Evolutionary conservation across 2,888 invertebrate species (phyloP), one percentile per base, ranked within the genome.

Genomic region (Hermaeophaga mercurialis): DNA sequence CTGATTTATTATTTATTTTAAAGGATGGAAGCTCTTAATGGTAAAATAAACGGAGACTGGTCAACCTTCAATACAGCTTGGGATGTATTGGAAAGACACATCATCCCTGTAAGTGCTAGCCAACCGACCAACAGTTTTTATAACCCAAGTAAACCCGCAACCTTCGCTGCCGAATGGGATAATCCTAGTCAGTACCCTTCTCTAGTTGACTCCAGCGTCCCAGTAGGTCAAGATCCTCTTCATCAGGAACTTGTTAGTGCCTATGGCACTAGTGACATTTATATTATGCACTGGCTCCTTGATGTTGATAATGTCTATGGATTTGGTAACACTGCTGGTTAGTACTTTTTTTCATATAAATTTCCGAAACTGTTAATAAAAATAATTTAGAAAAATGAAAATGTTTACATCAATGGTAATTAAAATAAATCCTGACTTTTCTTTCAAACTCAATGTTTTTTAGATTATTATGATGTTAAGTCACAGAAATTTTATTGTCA

Each of bases 221-320:
- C 61, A 2, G 56, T 59, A 24, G 68, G 68, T 36, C 59, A 64
- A 18, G 66, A 68, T 54, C 68, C 68, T 8, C 34, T 68, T 18
- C 55, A 43, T 43, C 48, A 65, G 6, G 68, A 68, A 48, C 55
- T 68, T 12, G 55, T 50, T 7, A 31, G 1, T 19, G 65, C 68
- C 8, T 68, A 68, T 34, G 62, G 62, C 9, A 53, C 41, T 7
- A 26, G 36, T 6, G 62, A 59, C 14, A 60, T 66, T 15, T 68
- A 68, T 45, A 47, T 56, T 33, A 68, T 66, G 66, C 68, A 68
- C 46, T 68, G 68, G 68, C 46, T 68, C 9, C 56, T 60, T 17
- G 68, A 66, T 53, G 66, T 66, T 5, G 67, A 67, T 38, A 67
- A 67, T 33, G 22, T 64, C 4, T 67, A 65, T 31, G 67, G 67